phyloP scores from a whole-genome alignment of 1,140 invertebrate genomes.

The Zaprionus ghesquierei region DNA sequence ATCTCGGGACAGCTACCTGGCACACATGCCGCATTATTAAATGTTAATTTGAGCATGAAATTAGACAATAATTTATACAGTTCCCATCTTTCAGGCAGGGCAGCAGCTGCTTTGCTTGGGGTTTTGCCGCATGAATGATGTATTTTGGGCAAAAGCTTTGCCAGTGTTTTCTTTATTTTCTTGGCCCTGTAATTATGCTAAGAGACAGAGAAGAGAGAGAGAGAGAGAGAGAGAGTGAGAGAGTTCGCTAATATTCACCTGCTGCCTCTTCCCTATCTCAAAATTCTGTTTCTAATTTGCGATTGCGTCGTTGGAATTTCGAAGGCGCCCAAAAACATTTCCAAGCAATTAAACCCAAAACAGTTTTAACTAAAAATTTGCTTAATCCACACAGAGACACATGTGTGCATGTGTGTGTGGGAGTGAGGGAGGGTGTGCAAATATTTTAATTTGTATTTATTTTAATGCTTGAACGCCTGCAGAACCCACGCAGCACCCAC shows the following conservation, averaged over 20 bases:
- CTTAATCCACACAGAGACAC: slow-evolving; percentile 12
- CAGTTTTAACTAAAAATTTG: slow-evolving; percentile 55
- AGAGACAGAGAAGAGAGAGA: no score
- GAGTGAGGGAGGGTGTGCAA: slow-evolving; percentile 17
- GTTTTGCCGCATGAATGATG: slow-evolving; percentile 50
- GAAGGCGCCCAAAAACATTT: slow-evolving; percentile 45
- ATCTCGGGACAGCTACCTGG: neutral
- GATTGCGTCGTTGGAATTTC: slow-evolving; percentile 16
- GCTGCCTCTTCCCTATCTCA: neutral
- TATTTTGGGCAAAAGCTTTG: neutral
- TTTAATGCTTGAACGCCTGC: slow-evolving; percentile 73
- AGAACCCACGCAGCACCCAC: slow-evolving; percentile 53
- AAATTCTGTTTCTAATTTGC: slow-evolving; percentile 56
- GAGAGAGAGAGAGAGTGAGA: no score
- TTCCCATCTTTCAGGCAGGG: slow-evolving; percentile 21
- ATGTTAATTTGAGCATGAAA: slow-evolving; percentile 76
- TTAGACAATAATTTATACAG: slow-evolving; percentile 73
- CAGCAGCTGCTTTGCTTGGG: neutral
- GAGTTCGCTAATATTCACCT: neutral
- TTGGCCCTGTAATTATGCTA: neutral
- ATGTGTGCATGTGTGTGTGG: no score
- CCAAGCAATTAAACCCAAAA: slow-evolving; percentile 67
- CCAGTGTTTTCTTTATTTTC: neutral
- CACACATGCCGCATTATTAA: slow-evolving; percentile 49
- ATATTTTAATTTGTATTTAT: slow-evolving; percentile 81